These are phyloP conservation scores for Acanthosepion pharaonis DNA, from an alignment of 2,888 invertebrate species.

Conservation along the genomic window DNA sequence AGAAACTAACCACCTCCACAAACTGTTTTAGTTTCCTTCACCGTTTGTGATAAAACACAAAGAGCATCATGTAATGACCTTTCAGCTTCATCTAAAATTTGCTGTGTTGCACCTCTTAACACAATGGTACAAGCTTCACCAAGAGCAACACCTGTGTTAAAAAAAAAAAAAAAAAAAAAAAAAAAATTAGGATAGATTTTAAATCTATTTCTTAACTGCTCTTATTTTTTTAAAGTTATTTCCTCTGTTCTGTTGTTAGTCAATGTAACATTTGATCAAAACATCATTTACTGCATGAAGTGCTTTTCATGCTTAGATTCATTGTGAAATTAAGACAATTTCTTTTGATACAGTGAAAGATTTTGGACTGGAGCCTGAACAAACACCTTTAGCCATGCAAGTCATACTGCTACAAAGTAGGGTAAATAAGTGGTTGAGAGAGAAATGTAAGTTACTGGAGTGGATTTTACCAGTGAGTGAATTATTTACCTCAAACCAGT, in stretches of 20 bases:
- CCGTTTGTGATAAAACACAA: conserved; percentile 95
- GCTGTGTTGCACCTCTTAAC: conserved; percentile 97
- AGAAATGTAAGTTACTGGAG: no score
- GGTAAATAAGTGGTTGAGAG: no score
- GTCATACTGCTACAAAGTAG: no score
- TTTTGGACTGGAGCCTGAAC: no score
- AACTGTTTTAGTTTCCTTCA: conserved; percentile 91
- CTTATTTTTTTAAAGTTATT: not conserved
- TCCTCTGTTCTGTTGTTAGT: no score
- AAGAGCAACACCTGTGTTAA: conserved; percentile 85
- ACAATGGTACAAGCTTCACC: conserved; percentile 98
- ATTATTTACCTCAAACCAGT: no score
- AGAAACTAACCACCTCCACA: conserved; percentile 86
- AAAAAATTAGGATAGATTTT: not conserved
- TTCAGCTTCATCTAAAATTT: conserved; percentile 98
- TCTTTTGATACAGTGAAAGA: not conserved
- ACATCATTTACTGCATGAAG: not conserved
- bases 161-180: not conserved
- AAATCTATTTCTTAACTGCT: not conserved
- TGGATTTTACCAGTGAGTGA: no score
- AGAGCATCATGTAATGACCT: conserved; percentile 98
- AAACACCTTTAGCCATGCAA: no score
- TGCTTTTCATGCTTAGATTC: not conserved
- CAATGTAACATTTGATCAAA: no score
- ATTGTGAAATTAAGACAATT: not conserved